Evolutionary conservation across 2,113 vertebrate species (phyloP).

Genomic region (Istiophorus platypterus): DNA sequence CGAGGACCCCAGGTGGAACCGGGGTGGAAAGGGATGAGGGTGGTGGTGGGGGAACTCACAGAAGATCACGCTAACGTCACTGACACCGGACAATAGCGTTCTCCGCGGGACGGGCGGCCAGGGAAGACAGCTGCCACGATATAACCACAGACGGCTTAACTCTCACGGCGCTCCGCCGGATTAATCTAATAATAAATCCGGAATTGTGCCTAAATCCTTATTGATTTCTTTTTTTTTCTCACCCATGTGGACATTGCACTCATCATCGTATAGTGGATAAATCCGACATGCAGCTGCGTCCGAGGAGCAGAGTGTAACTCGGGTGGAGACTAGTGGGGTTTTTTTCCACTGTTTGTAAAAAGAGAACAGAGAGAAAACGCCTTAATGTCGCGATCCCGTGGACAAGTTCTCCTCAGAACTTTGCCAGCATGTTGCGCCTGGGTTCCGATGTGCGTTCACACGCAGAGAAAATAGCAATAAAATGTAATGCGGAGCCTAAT

Average conservation of each 20-base stretch:
- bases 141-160: slow-evolving; percentile 60
- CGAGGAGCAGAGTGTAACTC: not conserved
- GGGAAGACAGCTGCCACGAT: slow-evolving; percentile 51
- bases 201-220: slow-evolving; percentile 67
- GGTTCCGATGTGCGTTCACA: not conserved
- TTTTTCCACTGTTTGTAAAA: not conserved
- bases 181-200: slow-evolving; percentile 71
- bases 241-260: slow-evolving; percentile 29
- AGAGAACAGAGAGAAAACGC: not conserved
- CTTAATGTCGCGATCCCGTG: not conserved
- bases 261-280: slow-evolving; percentile 20
- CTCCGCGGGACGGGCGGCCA: slow-evolving; percentile 43
- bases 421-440: not conserved
- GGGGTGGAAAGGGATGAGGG: too few relatives aligned
- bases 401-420: not conserved
- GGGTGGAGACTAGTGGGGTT: not conserved
- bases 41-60: too few relatives aligned
- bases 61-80: slow-evolving; percentile 66
- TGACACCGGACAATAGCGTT: slow-evolving; percentile 55
- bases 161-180: slow-evolving; percentile 64
- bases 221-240: slow-evolving; percentile 56
- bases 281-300: slow-evolving; percentile 39
- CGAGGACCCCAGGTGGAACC: slow-evolving; percentile 66
- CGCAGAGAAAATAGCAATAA: not conserved
- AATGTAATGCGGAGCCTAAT: not conserved